Percentiles rank a stretch among this genome's conserved stretches.
phyloP scores from a whole-genome alignment of 2,113 vertebrate species.

The Pycnonotus jocosus region DNA sequence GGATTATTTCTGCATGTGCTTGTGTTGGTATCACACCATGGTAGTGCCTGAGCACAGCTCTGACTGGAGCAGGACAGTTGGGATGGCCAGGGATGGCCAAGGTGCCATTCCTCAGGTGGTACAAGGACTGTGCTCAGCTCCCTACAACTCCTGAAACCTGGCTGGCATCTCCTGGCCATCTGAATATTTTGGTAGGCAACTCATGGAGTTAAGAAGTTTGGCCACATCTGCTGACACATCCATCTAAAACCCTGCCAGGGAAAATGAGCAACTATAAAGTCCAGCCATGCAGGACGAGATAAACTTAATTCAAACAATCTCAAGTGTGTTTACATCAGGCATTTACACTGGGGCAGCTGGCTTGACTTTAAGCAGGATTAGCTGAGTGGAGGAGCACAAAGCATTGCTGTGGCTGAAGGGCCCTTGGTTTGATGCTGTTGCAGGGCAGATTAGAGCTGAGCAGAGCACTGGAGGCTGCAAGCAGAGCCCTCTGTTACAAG shows the following conservation, averaged over 20 bases:
- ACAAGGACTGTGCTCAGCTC: not conserved
- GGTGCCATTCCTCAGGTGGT: not conserved
- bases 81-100: not conserved
- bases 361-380: conserved; percentile 50
- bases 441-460: not conserved
- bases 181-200: not conserved
- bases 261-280: conserved; percentile 19
- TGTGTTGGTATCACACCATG: not conserved
- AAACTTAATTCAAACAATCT: conserved; percentile 38
- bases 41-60: not conserved
- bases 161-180: not conserved
- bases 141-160: not conserved
- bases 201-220: not conserved
- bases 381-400: not conserved
- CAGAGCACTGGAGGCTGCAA: not conserved
- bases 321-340: not conserved
- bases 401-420: not conserved
- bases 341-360: not conserved
- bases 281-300: not conserved
- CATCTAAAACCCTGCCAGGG: not conserved
- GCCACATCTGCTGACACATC: not conserved
- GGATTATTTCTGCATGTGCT: not conserved
- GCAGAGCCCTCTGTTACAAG: not conserved
- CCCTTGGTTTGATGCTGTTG: conserved; percentile 2
- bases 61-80: not conserved